These are phyloP conservation scores for Amazona vittata DNA, from an alignment of 2,113 vertebrate species.

Conservation along the genomic window DNA sequence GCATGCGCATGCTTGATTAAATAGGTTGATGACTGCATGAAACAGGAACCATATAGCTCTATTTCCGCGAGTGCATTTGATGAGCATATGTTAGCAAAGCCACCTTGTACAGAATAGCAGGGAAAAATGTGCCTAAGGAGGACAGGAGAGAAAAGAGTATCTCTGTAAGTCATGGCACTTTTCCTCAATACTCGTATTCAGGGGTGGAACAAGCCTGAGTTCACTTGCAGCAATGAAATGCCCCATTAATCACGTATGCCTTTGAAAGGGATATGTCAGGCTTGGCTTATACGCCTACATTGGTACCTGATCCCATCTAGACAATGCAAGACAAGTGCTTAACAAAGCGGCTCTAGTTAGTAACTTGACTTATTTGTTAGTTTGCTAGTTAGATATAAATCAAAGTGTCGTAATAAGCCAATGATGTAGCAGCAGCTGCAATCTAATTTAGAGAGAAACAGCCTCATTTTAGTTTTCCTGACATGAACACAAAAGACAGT, in stretches of 20 bases:
- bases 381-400: slow-evolving; percentile 70
- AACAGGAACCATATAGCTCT: not conserved
- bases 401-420: slow-evolving; percentile 59
- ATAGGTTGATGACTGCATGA: not conserved
- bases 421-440: slow-evolving; percentile 54
- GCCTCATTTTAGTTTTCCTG: slow-evolving; percentile 37
- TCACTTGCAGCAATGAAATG: slow-evolving; percentile 71
- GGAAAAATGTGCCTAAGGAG: not conserved
- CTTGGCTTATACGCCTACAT: slow-evolving; percentile 66
- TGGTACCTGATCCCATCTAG: slow-evolving; percentile 65
- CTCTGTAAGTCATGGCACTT: not conserved
- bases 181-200: slow-evolving; percentile 53
- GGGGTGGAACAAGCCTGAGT: slow-evolving; percentile 59
- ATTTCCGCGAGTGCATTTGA: not conserved
- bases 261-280: slow-evolving; percentile 71
- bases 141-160: not conserved
- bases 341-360: slow-evolving; percentile 58
- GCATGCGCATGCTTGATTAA: not conserved
- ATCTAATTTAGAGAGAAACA: slow-evolving; percentile 53
- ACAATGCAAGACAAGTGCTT: slow-evolving; percentile 52
- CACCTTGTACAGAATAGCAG: fast-evolving
- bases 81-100: not conserved
- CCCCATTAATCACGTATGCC: slow-evolving; percentile 72
- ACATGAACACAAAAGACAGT: slow-evolving; percentile 45
- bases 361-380: slow-evolving; percentile 67